These are phyloP conservation scores for Alaudala cheleensis DNA, from an alignment of 2,113 vertebrate genomes.

Conservation along the genomic window DNA sequence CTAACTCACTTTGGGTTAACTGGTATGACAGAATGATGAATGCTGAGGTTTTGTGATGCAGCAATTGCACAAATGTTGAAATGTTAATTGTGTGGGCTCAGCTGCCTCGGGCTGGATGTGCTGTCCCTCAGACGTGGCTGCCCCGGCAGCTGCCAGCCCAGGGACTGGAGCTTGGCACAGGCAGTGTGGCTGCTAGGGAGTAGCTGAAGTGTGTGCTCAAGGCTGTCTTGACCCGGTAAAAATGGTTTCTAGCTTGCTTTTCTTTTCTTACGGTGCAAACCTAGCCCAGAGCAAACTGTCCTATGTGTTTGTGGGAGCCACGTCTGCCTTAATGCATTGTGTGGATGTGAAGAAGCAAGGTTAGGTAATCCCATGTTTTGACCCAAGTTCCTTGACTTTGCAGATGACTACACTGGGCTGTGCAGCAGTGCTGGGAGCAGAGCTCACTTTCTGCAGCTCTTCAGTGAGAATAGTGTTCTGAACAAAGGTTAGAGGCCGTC, in stretches of 20 bases:
- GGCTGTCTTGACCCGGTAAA: neutral
- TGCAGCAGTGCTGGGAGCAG: neutral
- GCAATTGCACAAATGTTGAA: slow-evolving; percentile 9
- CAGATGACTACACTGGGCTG: fast-evolving
- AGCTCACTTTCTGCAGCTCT: neutral
- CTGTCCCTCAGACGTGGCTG: neutral
- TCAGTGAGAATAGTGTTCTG: neutral
- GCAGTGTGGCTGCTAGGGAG: neutral
- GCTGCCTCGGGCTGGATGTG: neutral
- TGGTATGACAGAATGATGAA: slow-evolving; percentile 31
- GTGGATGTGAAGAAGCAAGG: neutral
- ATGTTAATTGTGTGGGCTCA: slow-evolving; percentile 35
- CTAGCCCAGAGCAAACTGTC: neutral
- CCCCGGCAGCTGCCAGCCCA: neutral
- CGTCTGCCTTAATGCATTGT: fast-evolving
- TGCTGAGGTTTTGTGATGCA: slow-evolving; percentile 50
- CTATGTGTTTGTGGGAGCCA: neutral
- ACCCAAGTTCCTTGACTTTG: neutral
- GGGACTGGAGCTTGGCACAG: neutral
- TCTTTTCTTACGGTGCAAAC: fast-evolving
- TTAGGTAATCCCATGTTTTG: neutral
- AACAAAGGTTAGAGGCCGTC: neutral
- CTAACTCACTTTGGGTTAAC: slow-evolving; percentile 16
- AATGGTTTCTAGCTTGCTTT: neutral
- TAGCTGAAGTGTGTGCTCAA: neutral